Evolutionary conservation across 2,888 invertebrate genomes (phyloP).

Genomic region (Megamerina dolium): DNA sequence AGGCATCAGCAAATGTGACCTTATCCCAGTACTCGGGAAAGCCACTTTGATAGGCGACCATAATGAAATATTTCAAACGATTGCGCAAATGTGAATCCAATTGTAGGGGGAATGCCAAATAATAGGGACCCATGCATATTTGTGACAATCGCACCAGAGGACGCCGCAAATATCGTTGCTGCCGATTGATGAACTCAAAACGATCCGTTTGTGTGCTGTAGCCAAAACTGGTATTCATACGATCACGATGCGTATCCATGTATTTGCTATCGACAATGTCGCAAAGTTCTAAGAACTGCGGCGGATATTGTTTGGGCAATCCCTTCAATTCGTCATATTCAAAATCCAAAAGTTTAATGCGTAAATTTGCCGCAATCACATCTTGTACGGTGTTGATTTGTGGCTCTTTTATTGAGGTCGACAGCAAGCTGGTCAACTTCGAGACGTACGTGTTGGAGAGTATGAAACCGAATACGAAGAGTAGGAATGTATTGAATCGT

Average conservation of each 20-base stretch:
- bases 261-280: constrained; percentile 15
- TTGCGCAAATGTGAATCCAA: constrained; percentile 32
- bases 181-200: constrained; percentile 32
- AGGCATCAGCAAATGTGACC: constrained; percentile 31
- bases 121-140: constrained; percentile 36
- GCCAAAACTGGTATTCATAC: constrained; percentile 30
- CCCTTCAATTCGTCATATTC: constrained; percentile 24
- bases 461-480: constrained; percentile 32
- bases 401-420: constrained; percentile 20
- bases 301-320: constrained; percentile 17
- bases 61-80: constrained; percentile 28
- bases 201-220: constrained; percentile 35
- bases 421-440: constrained; percentile 36
- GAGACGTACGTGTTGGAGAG: constrained; percentile 35
- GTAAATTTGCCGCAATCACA: constrained; percentile 28
- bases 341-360: constrained; percentile 23
- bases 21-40: constrained; percentile 27
- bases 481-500: constrained; percentile 26
- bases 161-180: constrained; percentile 28
- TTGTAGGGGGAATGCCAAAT: constrained; percentile 33
- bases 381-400: constrained; percentile 34
- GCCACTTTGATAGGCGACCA: constrained; percentile 30
- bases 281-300: constrained; percentile 23
- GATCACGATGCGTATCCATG: constrained; percentile 28
- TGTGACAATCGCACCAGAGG: constrained; percentile 32